Conservation (phyloP, 2,888 invertebrate genomes). For the Rhopalosiphum nymphaeae region DNA sequence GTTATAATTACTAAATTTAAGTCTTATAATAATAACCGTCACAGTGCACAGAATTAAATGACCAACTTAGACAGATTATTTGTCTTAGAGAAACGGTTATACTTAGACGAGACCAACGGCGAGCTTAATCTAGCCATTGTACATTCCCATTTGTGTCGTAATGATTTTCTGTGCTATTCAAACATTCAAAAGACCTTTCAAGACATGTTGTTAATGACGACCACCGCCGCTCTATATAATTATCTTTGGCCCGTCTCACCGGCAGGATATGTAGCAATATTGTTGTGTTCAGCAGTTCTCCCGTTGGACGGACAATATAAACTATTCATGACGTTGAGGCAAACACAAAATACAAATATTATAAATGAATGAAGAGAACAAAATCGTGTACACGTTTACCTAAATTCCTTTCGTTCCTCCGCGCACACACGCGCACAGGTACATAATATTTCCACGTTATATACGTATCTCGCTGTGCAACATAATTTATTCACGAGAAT, state of each 20-base stretch:
- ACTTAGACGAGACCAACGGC: conserved; percentile 6
- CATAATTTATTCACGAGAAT: conserved; percentile 11
- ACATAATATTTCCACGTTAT: neutral
- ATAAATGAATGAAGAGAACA: conserved; percentile 40
- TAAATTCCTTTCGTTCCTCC: neutral
- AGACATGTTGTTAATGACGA: conserved; percentile 35
- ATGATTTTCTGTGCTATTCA: conserved; percentile 29
- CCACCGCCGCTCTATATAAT: neutral
- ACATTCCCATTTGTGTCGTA: conserved; percentile 8
- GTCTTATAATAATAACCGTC: neutral
- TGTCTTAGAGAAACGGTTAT: conserved; percentile 21
- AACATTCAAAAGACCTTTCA: conserved; percentile 25
- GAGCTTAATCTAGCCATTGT: conserved; percentile 21
- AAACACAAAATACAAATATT: conserved; percentile 37
- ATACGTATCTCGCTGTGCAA: neutral
- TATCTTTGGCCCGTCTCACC: conserved; percentile 18
- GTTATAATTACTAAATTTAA: neutral
- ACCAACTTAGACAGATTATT: conserved; percentile 19
- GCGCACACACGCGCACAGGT: neutral
- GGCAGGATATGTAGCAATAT: neutral
- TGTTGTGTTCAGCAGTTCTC: neutral
- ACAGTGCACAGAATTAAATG: neutral
- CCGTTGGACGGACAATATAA: conserved; percentile 45
- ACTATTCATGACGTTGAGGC: conserved; percentile 33
- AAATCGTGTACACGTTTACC: conserved; percentile 27